Percentiles rank a stretch among this genome's conserved stretches.
Conservation (phyloP, 2,888 invertebrate genomes). For the Mactromeris polynyma region DNA sequence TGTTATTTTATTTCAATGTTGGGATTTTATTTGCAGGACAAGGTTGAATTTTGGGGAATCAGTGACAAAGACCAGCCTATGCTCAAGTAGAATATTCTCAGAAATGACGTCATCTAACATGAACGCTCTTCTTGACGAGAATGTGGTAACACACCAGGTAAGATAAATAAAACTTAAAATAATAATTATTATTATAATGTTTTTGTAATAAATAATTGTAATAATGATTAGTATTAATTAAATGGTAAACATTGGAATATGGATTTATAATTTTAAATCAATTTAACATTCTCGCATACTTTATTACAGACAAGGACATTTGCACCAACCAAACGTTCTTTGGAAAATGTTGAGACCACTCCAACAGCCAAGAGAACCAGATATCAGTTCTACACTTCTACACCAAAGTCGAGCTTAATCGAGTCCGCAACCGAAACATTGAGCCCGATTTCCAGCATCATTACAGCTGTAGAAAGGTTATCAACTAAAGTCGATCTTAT, state of each 20-base stretch:
- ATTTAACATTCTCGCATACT: not conserved
- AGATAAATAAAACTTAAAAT: not conserved
- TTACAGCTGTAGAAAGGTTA: conserved; percentile 50
- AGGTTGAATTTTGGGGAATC: not conserved
- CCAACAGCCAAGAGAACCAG: not conserved
- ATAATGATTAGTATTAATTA: not conserved
- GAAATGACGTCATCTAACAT: not conserved
- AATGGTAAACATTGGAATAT: not conserved
- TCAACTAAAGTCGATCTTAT: conserved; percentile 46
- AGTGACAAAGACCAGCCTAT: not conserved
- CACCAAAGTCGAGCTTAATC: not conserved
- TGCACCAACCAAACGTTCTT: not conserved
- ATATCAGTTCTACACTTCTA: not conserved
- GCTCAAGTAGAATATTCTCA: not conserved
- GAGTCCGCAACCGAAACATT: not conserved
- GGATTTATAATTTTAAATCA: not conserved
- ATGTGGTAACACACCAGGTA: not conserved
- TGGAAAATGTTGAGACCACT: not conserved
- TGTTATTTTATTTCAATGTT: not conserved
- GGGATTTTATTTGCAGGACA: conserved; percentile 12
- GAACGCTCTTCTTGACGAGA: not conserved
- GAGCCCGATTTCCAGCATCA: conserved; percentile 24
- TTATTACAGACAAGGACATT: not conserved
- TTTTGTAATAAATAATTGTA: not conserved
- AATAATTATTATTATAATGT: not conserved